phyloP scores from a whole-genome alignment of 2,797 vertebrate genomes.

The Sebastes taczanowskii region DNA sequence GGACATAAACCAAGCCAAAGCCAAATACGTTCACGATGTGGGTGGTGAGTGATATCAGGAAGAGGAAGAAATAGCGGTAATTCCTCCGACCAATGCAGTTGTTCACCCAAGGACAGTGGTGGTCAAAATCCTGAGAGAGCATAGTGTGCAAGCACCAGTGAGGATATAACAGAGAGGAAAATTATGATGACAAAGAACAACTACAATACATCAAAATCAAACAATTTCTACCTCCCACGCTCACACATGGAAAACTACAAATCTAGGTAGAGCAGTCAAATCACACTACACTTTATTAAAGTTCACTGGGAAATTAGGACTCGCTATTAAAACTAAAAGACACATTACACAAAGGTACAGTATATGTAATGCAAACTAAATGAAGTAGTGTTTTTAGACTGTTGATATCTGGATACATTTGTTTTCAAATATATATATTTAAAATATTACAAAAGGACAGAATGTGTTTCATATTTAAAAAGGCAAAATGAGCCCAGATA shows the following conservation, averaged over 20 bases:
- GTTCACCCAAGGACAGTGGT: slow-evolving; percentile 99
- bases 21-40: slow-evolving; percentile 95
- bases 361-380: neutral
- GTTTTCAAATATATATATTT: neutral
- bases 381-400: neutral
- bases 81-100: slow-evolving; percentile 98
- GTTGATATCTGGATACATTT: neutral
- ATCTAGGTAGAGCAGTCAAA: slow-evolving; percentile 7
- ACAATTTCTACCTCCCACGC: neutral
- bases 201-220: neutral
- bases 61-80: slow-evolving; percentile 99
- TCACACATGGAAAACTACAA: slow-evolving; percentile 14
- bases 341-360: neutral
- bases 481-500: neutral
- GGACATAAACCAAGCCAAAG: slow-evolving; percentile 93
- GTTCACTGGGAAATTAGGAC: slow-evolving; percentile 9
- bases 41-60: slow-evolving; percentile 92
- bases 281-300: slow-evolving; percentile 13
- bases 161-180: neutral
- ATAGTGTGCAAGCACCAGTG: neutral
- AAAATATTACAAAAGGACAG: neutral
- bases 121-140: slow-evolving; percentile 92
- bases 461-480: neutral
- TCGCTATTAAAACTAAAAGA: neutral
- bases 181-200: neutral